Percentiles rank a stretch among this genome's conserved stretches.
phyloP scores from a whole-genome alignment of 2,113 vertebrate genomes.

The Nymphicus hollandicus region DNA sequence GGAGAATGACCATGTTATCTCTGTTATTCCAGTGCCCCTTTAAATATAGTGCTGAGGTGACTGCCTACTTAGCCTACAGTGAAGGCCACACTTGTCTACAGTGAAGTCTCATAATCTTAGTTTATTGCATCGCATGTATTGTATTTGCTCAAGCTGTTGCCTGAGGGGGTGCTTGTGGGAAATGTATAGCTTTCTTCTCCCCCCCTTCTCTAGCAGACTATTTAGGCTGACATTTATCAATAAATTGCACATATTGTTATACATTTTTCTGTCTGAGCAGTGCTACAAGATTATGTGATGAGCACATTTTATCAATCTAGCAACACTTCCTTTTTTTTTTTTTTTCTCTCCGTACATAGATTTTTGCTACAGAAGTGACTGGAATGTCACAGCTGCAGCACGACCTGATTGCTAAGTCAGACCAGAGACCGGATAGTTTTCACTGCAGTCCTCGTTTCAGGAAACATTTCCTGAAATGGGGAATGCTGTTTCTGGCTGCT shows the following conservation, averaged over 20 bases:
- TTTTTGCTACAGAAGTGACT: constrained; percentile 40
- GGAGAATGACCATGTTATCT: neutral
- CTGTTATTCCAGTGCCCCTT: constrained; percentile 44
- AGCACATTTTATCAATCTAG: constrained; percentile 56
- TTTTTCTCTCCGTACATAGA: neutral
- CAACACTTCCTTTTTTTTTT: neutral
- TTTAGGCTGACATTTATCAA: constrained; percentile 69
- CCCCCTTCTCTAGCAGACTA: constrained; percentile 27
- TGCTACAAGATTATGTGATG: constrained; percentile 46
- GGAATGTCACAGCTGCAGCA: constrained; percentile 29
- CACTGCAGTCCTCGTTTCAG: neutral
- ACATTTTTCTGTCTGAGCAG: constrained; percentile 55
- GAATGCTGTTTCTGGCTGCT: neutral
- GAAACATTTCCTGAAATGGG: neutral
- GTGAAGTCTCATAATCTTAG: constrained; percentile 64
- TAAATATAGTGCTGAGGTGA: constrained; percentile 63
- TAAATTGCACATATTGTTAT: constrained; percentile 69
- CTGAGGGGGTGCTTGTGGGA: constrained; percentile 68
- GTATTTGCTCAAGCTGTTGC: constrained; percentile 67
- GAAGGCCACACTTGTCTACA: constrained; percentile 57
- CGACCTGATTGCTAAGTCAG: constrained; percentile 9
- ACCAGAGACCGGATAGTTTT: neutral
- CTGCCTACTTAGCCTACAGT: constrained; percentile 62
- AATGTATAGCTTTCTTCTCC: constrained; percentile 60
- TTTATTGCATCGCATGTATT: constrained; percentile 63